Percentiles rank a stretch among this genome's conserved stretches.
These are phyloP conservation scores for Xenotilapia caudafasciata DNA, from an alignment of 2,113 vertebrate species.

Conservation along the genomic window DNA sequence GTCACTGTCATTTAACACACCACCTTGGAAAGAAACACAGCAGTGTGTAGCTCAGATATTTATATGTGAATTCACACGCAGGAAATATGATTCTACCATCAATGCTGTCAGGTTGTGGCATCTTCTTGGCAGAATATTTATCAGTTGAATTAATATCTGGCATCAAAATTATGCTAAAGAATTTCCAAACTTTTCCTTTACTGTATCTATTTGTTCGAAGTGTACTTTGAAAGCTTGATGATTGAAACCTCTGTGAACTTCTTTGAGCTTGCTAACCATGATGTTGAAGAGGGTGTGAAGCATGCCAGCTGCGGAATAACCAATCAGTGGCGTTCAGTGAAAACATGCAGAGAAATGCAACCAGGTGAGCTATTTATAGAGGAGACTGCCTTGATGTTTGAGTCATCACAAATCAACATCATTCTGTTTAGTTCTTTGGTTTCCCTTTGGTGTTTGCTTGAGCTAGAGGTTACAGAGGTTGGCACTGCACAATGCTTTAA, in stretches of 20 bases:
- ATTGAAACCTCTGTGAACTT: not conserved
- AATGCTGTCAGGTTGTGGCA: not conserved
- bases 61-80: not conserved
- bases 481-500: not conserved
- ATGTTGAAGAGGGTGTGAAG: not conserved
- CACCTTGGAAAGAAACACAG: not conserved
- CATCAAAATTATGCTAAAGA: not conserved
- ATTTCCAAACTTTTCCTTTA: not conserved
- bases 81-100: not conserved
- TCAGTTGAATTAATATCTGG: constrained; percentile 18
- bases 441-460: not conserved
- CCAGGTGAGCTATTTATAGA: constrained; percentile 25
- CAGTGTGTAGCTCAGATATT: not conserved
- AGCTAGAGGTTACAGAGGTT: not conserved
- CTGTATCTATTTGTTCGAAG: not conserved
- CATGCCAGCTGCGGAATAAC: not conserved
- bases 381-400: constrained; percentile 9
- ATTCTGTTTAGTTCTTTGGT: not conserved
- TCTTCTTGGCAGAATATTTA: constrained; percentile 49
- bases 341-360: not conserved
- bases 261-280: not conserved
- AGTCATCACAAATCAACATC: constrained; percentile 6
- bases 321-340: not conserved
- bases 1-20: constrained; percentile 64
- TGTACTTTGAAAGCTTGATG: not conserved